These are phyloP conservation scores for Macropodus opercularis DNA, from an alignment of 2,797 vertebrate species.

Conservation along the genomic window DNA sequence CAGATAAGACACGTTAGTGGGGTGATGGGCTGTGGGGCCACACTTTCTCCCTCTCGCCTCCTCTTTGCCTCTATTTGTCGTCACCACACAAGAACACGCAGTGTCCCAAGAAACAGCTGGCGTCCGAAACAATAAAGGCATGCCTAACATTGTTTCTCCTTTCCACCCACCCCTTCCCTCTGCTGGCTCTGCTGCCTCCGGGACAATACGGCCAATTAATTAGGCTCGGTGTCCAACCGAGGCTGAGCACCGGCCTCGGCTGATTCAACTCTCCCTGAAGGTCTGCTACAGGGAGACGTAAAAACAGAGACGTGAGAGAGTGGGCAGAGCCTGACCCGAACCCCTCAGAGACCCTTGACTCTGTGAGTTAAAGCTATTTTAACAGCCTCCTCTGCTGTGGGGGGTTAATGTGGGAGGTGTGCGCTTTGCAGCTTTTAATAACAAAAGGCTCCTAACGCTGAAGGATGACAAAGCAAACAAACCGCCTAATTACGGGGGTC, in stretches of 20 bases:
- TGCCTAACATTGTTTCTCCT: conserved; percentile 14
- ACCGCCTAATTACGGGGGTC: conserved; percentile 58
- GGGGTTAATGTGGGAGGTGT: conserved; percentile 11
- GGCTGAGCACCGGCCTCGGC: conserved; percentile 50
- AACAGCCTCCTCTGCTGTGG: conserved; percentile 41
- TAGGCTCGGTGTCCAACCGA: conserved; percentile 55
- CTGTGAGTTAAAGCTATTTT: conserved; percentile 46
- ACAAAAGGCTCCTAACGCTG: conserved; percentile 62
- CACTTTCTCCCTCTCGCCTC: conserved; percentile 19
- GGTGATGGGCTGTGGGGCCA: conserved; percentile 45
- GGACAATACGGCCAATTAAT: conserved; percentile 67
- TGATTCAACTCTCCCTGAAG: conserved; percentile 48
- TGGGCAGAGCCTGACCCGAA: conserved; percentile 32
- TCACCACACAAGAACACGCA: conserved; percentile 1
- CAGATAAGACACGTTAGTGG: conserved; percentile 65
- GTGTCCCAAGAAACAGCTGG: conserved; percentile 12
- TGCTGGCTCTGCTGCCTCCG: conserved; percentile 15
- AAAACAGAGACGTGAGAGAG: conserved; percentile 2
- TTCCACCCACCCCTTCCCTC: conserved; percentile 32
- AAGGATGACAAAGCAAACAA: conserved; percentile 76
- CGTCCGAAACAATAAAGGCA: conserved; percentile 26
- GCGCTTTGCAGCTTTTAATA: conserved; percentile 57
- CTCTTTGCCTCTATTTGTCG: background rate
- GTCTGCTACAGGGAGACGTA: conserved; percentile 37
- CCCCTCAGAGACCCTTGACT: conserved; percentile 51